Conservation (phyloP, 2,113 vertebrate species). For the Nannobrachium achirus region DNA sequence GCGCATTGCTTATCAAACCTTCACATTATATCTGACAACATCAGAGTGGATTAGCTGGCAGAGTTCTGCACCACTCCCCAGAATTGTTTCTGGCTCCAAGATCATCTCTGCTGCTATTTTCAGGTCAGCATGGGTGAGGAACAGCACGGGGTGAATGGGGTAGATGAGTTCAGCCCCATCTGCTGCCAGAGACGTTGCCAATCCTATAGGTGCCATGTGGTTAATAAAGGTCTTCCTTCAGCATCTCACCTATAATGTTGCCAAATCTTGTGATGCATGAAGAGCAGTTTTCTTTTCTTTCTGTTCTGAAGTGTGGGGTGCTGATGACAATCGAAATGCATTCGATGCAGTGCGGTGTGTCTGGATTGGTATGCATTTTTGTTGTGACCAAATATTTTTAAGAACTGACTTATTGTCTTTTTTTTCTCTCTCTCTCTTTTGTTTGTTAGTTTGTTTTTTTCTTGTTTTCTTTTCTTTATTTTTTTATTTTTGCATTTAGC, state of each 20-base stretch:
- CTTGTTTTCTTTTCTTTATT: too few relatives aligned
- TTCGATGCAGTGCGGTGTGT: slow-evolving; percentile 5
- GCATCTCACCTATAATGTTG: slow-evolving; percentile 37
- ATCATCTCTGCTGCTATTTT: slow-evolving; percentile 66
- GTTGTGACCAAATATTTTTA: not conserved
- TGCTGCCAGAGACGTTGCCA: slow-evolving; percentile 64
- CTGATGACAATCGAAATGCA: slow-evolving; percentile 32
- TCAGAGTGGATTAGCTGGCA: slow-evolving; percentile 34
- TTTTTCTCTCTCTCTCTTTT: not conserved
- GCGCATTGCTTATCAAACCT: not conserved
- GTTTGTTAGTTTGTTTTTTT: too few relatives aligned
- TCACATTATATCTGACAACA: slow-evolving; percentile 28
- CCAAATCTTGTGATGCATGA: slow-evolving; percentile 54
- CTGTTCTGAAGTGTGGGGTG: slow-evolving; percentile 39
- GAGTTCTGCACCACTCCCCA: slow-evolving; percentile 43
- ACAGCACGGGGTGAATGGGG: slow-evolving; percentile 48
- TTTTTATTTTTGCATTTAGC: slow-evolving; percentile 10
- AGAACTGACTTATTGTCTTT: slow-evolving; percentile 18
- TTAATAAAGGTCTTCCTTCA: slow-evolving; percentile 34
- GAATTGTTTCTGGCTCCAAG: slow-evolving; percentile 38
- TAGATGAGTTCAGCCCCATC: slow-evolving; percentile 62
- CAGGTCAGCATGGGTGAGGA: slow-evolving; percentile 58
- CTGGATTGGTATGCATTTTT: not conserved
- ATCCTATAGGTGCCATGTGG: slow-evolving; percentile 51
- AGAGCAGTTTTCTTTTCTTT: slow-evolving; percentile 47